These are phyloP conservation scores for Lasioglossum villosulum DNA, from an alignment of 2,888 invertebrate genomes.

Conservation along the genomic window DNA sequence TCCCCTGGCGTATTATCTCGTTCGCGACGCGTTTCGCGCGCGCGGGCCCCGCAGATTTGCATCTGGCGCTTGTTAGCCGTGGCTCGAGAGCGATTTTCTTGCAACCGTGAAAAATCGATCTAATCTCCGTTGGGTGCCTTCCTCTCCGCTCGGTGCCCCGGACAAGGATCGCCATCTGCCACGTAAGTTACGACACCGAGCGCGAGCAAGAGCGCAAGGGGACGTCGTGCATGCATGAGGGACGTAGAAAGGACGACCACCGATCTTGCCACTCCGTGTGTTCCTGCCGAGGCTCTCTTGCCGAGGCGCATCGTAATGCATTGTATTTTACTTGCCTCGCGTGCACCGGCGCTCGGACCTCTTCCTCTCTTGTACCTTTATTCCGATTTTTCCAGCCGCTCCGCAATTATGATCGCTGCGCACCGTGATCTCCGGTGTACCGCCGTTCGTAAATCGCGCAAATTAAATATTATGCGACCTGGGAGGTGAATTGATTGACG, in stretches of 20 bases:
- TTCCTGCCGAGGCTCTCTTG: slow-evolving; percentile 14
- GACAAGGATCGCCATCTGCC: slow-evolving; percentile 76
- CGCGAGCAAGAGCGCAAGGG: slow-evolving; percentile 28
- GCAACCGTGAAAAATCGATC: slow-evolving; percentile 81
- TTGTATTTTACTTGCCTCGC: slow-evolving; percentile 49
- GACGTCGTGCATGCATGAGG: slow-evolving; percentile 47
- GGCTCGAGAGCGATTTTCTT: slow-evolving; percentile 74
- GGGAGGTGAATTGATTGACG: not conserved
- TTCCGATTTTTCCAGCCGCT: not conserved
- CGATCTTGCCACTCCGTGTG: slow-evolving; percentile 45
- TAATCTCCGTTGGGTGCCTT: slow-evolving; percentile 76
- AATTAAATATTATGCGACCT: not conserved
- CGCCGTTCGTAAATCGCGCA: not conserved
- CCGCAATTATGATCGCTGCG: slow-evolving; percentile 48
- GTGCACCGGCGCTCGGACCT: slow-evolving; percentile 9
- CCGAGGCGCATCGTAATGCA: slow-evolving; percentile 49
- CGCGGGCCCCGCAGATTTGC: slow-evolving; percentile 73
- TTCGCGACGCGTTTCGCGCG: slow-evolving; percentile 40
- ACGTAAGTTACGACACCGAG: slow-evolving; percentile 75
- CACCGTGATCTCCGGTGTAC: not conserved
- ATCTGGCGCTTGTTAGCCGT: slow-evolving; percentile 80
- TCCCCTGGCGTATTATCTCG: slow-evolving; percentile 34
- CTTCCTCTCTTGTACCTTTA: slow-evolving; percentile 22
- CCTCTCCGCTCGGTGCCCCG: slow-evolving; percentile 49
- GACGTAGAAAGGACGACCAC: slow-evolving; percentile 57